Conservation (phyloP, 2,113 vertebrate species). For the Sylvilagus bachmani region DNA sequence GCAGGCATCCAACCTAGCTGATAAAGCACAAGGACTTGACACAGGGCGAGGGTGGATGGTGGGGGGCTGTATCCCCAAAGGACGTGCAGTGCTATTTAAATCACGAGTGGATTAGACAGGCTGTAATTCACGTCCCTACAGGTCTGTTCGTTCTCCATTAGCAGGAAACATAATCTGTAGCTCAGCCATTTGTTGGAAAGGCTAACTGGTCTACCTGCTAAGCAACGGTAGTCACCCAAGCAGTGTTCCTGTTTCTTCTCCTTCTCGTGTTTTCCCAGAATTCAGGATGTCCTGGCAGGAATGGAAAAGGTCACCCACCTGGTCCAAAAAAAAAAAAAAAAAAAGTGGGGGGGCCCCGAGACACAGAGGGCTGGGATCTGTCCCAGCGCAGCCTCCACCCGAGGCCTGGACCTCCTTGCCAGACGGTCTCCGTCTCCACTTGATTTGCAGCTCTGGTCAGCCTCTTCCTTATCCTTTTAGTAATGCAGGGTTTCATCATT, state of each 20-base stretch:
- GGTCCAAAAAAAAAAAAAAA: too few species aligned
- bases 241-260: fast-evolving
- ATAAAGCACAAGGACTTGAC: background rate
- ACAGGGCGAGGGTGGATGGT: background rate
- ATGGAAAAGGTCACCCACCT: background rate
- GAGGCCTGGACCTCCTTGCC: background rate
- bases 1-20: background rate
- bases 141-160: background rate
- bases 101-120: background rate
- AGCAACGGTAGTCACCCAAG: fast-evolving
- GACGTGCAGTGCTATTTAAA: background rate
- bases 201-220: background rate
- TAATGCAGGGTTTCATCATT: background rate
- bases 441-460: too few species aligned
- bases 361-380: fast-evolving
- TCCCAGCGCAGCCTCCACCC: background rate
- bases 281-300: background rate
- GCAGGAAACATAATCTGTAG: background rate
- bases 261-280: background rate
- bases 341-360: too few species aligned
- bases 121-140: background rate
- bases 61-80: background rate
- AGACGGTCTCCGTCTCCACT: background rate
- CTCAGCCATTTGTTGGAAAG: fast-evolving
- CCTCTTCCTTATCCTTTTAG: background rate